Base-by-base conservation (phyloP, 2,113 vertebrate species). In the Acinonyx jubatus region DNA sequence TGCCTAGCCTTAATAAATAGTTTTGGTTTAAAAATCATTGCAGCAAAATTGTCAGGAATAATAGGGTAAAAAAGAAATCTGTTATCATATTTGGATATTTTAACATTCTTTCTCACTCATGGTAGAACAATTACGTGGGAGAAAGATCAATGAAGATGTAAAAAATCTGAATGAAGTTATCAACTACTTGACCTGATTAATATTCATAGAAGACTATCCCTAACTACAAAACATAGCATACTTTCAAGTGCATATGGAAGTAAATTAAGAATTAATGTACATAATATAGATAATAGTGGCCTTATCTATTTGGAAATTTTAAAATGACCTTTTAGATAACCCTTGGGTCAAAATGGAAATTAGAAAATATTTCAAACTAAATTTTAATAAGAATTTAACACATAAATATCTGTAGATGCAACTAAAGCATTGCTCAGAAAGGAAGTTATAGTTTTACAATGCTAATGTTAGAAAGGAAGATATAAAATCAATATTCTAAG, bases 311-410 rank as follows among this genome's bases (percentile, higher is more conserved):
- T 78, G 29, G 15, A 83, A 83, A n/a, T 80, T 86, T 11, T 38
- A 33, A 84, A 86, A 71, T 73, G 11, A n/a, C n/a, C 12, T 90
- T 79, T 96, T 85, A 76, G 7, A 50, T 66, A 61, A 61, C 3
- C 1, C 1, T 41, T 73, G 13, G 11, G 45, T 96, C 11, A 78
- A 81, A 94, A 57, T 15, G 16, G 57, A 92, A 85, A 25, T 81
- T 50, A 50, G 36, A 86, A 92, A 81, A 63, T 69, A 95, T 82
- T 89, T 74, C 21, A 96, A 79, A 19, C 1, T 76, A 38, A 94
- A 89, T 81, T 94, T 92, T 52, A 61, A 45, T 94, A 68, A 69
- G 14, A 84, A 91, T 27, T 52, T 82, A 91, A 83, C 16, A 79
- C 50, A n/a, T 31, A 87, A 71, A 69, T 90, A 16, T 16, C 73